phyloP scores from a whole-genome alignment of 2,888 invertebrate species.

The Adela reaumurella region DNA sequence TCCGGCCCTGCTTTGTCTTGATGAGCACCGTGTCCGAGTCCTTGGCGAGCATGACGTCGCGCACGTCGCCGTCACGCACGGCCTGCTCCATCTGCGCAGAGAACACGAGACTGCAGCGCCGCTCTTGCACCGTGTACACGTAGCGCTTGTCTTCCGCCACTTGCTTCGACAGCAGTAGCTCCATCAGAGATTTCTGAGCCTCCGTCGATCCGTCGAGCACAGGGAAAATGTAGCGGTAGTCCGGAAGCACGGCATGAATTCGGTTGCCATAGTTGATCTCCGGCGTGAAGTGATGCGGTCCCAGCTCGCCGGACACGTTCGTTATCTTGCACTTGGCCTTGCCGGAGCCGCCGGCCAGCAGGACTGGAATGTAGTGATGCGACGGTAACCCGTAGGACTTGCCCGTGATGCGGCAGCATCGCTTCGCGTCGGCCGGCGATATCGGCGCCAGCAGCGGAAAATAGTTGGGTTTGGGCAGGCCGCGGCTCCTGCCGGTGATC shows the following conservation, averaged over 20 bases:
- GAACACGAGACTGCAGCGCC: conserved; percentile 70
- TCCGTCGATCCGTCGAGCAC: conserved; percentile 66
- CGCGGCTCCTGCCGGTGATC: conserved; percentile 75
- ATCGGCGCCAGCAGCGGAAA: conserved; percentile 77
- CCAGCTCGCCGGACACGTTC: conserved; percentile 59
- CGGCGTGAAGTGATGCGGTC: conserved; percentile 59
- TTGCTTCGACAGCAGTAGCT: conserved; percentile 59
- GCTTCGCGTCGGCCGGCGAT: conserved; percentile 77
- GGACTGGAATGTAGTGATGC: conserved; percentile 76
- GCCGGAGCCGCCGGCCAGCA: conserved; percentile 50
- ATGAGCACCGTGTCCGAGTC: conserved; percentile 71
- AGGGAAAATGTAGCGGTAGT: conserved; percentile 73
- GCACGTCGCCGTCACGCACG: conserved; percentile 71
- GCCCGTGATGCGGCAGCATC: conserved; percentile 75
- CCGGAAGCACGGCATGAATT: conserved; percentile 64
- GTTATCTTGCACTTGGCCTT: conserved; percentile 62
- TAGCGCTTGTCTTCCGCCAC: conserved; percentile 59
- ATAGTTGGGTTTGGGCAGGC: conserved; percentile 78
- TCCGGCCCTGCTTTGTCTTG: conserved; percentile 68
- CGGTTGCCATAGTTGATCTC: conserved; percentile 62
- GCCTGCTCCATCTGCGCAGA: conserved; percentile 72
- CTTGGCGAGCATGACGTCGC: conserved; percentile 73
- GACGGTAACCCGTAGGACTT: conserved; percentile 70
- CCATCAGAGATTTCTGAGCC: conserved; percentile 59
- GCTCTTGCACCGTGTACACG: conserved; percentile 73